Evolutionary conservation across 2,797 vertebrate genomes (phyloP), one percentile per base, ranked within the genome.

Genomic region (Falco rusticolus): DNA sequence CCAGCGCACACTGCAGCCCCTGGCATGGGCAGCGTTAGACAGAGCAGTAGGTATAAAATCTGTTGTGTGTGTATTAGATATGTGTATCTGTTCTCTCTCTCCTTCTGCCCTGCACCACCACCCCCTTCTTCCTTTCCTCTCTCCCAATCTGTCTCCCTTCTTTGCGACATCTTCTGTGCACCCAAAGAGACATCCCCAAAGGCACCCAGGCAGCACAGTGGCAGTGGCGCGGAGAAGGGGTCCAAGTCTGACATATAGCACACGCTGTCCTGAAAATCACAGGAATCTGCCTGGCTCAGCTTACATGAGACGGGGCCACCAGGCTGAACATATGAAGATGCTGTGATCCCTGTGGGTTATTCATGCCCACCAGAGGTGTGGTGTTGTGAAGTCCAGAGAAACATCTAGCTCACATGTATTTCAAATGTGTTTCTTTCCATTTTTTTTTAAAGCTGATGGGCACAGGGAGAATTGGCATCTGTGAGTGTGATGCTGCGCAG

Each of bases 251-350:
- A 17, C 26, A 34, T 0, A 3, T 28, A 51, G 16, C 33, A 21
- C 7, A 54, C 25, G 13, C 57, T 18, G 10, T 33, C 33, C 66
- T 59, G 87, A 91, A 80, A 87, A 66, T 39, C 56, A 17, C 24
- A 13, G 0, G 2, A 6, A 16, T 13, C 19, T 76, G 5, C 24
- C 20, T 39, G 34, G 19, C 22, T 65, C 28, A 60, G 28, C 31
- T 11, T 37, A 25, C 3, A 3, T 0, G 5, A 65, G 61, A 47
- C 24, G 21, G 15, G 18, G 5, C 21, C 11, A 12, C 39, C 39
- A 28, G 2, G 4, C 7, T 69, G 71, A 20, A 21, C 0, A 0
- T 17, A 12, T 8, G 74, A 86, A 91, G n/a, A 4, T 37, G 5
- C 13, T 69, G 64, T 31, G 33, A 51, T 72, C n/a, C 7, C 34